Conservation (phyloP, 2,113 vertebrate species). For the Sarotherodon lohbergeri region DNA sequence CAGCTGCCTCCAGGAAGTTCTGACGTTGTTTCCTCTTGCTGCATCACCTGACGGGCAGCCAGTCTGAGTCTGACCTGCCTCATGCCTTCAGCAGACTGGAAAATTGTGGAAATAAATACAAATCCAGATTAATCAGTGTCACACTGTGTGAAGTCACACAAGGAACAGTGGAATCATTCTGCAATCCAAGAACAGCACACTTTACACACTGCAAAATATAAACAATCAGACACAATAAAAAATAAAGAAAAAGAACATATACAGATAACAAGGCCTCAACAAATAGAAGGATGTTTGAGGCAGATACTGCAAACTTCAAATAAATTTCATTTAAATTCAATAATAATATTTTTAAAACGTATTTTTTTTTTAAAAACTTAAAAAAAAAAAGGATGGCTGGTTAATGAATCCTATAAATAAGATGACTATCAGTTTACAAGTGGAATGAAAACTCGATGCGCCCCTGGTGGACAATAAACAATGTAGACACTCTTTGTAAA, state of each 20-base stretch:
- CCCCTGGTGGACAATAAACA: not conserved
- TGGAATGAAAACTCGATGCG: not conserved
- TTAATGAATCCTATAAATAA: not conserved
- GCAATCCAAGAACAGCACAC: not conserved
- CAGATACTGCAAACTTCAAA: not conserved
- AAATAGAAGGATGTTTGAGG: not conserved
- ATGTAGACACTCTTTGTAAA: not conserved
- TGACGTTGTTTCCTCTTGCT: slow-evolving; percentile 17
- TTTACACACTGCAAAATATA: not conserved
- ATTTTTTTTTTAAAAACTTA: not conserved
- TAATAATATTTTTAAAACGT: not conserved
- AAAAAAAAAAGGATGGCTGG: not conserved
- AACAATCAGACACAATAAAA: not conserved
- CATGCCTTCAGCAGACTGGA: slow-evolving; percentile 76
- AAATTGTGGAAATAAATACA: slow-evolving; percentile 14
- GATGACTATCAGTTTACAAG: not conserved
- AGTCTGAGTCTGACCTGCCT: slow-evolving; percentile 77
- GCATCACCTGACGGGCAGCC: slow-evolving; percentile 73
- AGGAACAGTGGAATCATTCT: not conserved
- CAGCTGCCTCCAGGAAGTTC: slow-evolving; percentile 52
- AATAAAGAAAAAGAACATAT: not conserved
- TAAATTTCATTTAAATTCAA: rapidly evolving
- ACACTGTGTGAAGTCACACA: not conserved
- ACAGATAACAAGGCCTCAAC: not conserved
- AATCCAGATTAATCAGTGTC: slow-evolving; percentile 65